phyloP scores from a whole-genome alignment of 2,113 vertebrate genomes.

The Astur gentilis region DNA sequence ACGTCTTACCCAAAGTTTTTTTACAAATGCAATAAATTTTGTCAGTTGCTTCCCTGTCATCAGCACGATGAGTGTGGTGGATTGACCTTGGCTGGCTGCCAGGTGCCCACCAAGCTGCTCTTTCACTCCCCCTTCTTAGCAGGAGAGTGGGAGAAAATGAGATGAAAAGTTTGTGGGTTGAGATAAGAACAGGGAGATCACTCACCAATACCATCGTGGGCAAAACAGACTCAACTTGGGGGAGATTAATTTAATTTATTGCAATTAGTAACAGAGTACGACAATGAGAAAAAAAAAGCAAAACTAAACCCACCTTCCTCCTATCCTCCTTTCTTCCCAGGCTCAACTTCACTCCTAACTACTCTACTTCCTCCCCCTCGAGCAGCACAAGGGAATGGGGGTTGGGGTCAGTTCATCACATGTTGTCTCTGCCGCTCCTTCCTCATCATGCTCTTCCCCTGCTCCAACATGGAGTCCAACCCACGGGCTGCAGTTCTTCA shows the following conservation, averaged over 20 bases:
- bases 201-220: accelerated
- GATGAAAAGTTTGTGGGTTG: neutral
- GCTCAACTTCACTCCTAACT: neutral
- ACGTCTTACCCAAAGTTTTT: neutral
- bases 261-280: neutral
- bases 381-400: accelerated
- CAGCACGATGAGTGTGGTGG: neutral
- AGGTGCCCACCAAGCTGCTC: neutral
- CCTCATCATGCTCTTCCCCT: neutral
- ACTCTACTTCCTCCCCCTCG: neutral
- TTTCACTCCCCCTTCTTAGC: neutral
- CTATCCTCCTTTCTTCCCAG: neutral
- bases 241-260: neutral
- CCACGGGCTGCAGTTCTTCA: neutral
- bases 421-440: accelerated
- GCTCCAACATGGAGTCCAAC: accelerated
- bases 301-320: neutral
- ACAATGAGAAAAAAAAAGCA: neutral
- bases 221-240: neutral
- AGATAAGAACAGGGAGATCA: neutral
- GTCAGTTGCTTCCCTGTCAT: neutral
- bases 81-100: neutral
- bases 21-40: neutral
- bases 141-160: neutral
- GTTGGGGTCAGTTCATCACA: accelerated